Conservation (phyloP, 2,797 vertebrate genomes). For the Vultur gryphus region DNA sequence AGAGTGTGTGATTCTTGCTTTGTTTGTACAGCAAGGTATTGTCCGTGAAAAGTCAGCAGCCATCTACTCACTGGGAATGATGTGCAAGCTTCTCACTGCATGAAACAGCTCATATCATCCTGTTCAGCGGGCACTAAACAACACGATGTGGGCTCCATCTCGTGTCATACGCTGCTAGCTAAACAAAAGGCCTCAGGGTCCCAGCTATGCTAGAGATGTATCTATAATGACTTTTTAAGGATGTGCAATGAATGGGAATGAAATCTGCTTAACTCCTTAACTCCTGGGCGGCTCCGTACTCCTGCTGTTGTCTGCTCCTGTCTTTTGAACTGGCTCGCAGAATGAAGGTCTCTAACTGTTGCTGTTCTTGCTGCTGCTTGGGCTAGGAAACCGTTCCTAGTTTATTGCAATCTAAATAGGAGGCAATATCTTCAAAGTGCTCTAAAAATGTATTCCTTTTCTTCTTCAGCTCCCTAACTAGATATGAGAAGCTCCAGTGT, state of each 20-base stretch:
- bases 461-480: background rate
- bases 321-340: background rate
- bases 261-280: slow-evolving; percentile 7
- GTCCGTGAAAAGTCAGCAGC: background rate
- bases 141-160: background rate
- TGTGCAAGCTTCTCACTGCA: background rate
- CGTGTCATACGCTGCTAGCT: background rate
- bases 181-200: background rate
- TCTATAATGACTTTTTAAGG: background rate
- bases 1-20: background rate
- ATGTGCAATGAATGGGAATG: background rate
- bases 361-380: background rate
- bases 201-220: background rate
- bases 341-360: background rate
- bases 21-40: background rate
- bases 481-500: background rate
- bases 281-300: background rate
- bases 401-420: background rate
- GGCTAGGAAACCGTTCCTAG: background rate
- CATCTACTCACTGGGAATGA: background rate
- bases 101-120: background rate
- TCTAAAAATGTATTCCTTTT: background rate
- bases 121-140: background rate
- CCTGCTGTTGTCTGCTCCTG: background rate
- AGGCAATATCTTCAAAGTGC: background rate